These are phyloP conservation scores for Mycetomoellerius zeteki DNA, from an alignment of 1,140 invertebrate species.

Conservation along the genomic window DNA sequence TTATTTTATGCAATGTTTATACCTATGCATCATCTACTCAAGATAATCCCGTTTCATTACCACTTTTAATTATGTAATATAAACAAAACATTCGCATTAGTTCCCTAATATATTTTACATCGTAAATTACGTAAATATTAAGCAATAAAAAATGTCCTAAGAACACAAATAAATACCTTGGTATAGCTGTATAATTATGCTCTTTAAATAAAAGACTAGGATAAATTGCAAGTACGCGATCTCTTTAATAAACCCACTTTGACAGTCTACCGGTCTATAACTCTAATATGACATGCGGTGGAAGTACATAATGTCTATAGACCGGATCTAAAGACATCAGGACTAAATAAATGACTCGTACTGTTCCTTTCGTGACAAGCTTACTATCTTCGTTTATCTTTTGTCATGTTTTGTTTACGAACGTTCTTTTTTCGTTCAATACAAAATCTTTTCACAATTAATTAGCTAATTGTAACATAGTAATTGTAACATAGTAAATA, in stretches of 20 bases:
- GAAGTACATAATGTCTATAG: constrained; percentile 14
- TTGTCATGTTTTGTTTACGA: background rate
- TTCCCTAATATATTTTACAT: background rate
- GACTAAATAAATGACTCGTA: background rate
- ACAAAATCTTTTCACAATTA: background rate
- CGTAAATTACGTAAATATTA: background rate
- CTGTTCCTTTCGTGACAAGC: background rate
- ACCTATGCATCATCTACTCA: background rate
- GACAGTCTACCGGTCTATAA: background rate
- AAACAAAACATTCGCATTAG: constrained; percentile 9
- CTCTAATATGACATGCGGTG: background rate
- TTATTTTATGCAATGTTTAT: constrained; percentile 2
- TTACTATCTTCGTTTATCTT: background rate
- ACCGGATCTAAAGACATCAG: background rate
- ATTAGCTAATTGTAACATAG: too few relatives aligned
- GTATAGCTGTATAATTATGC: background rate
- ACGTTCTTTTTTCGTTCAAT: background rate
- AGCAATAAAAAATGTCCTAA: background rate
- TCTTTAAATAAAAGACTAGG: background rate
- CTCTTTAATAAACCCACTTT: constrained; percentile 10
- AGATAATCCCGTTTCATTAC: background rate
- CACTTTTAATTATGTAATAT: constrained; percentile 4
- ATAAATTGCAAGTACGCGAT: background rate
- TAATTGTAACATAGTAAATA: background rate
- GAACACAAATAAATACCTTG: background rate